Evolutionary conservation across 2,113 vertebrate genomes (phyloP), one percentile per base, ranked within the genome.

Genomic region (Perca flavescens): DNA sequence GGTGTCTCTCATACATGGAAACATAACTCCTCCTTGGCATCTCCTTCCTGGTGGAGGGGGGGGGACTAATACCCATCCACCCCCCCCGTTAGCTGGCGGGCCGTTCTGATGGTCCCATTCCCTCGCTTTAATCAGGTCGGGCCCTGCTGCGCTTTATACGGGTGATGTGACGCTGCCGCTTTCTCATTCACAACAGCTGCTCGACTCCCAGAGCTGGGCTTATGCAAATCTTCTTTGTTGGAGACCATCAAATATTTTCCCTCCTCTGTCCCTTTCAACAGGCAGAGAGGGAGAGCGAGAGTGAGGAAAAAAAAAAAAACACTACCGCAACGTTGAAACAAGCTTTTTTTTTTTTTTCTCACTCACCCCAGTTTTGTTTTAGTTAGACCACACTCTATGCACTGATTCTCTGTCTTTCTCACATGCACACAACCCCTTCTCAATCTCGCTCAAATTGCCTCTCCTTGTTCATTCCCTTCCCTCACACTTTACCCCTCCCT

Each of bases 151-250:
- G 90, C 63, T 84, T 87, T 88, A 90, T 82, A 82, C 88, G 86
- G 80, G 86, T 88, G 91, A 93, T 67, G 88, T 92, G 94, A 93
- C 83, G 92, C 89, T 79, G 91, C 89, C 83, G 88, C 88, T 91
- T 87, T 94, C 92, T 92, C 91, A 94, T 95, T 93, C 93, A 94
- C 94, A 94, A 92, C 94, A 95, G 94, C 94, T 94, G 95, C 94
- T 92, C 83, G 47, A 87, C 91, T 96, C 94, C 93, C 93, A 94
- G 88, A 92, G 92, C 89, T 86, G 77, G 91, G 93, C 92, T 95
- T 95, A 94, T 95, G 94, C 93, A 94, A 95, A 95, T 95, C 86
- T 91, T 88, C 83, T 94, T 95, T 95, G 93, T 94, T 93, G 90
- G 86, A 90, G 89, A 86, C 89, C 91, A 88, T 93, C 91, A 88